Conservation (phyloP, 2,888 invertebrate genomes). For the Apamea epomidion region DNA sequence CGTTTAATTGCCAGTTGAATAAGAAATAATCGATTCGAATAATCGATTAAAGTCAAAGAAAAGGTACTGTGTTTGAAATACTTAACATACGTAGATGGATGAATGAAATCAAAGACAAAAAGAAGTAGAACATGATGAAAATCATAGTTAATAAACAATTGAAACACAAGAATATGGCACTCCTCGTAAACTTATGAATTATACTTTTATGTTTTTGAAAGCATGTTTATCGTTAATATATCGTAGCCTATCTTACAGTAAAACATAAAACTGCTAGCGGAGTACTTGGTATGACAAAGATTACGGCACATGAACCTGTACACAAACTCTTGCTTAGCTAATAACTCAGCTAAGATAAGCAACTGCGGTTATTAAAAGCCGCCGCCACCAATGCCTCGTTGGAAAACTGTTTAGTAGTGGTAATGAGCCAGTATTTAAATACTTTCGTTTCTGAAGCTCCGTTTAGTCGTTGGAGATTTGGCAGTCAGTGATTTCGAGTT, state of each 20-base stretch:
- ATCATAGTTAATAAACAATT: background rate
- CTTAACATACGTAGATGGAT: background rate
- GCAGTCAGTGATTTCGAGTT: background rate
- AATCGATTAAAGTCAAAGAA: background rate
- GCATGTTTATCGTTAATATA: background rate
- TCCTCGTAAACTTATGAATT: background rate
- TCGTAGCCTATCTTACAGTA: conserved; percentile 6
- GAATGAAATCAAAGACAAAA: background rate
- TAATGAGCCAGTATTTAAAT: background rate
- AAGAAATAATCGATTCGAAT: background rate
- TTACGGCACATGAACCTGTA: conserved; percentile 5
- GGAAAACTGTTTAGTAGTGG: conserved; percentile 4
- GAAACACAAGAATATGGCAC: background rate
- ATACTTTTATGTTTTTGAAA: background rate
- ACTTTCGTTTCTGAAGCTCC: conserved; percentile 1
- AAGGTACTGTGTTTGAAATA: background rate
- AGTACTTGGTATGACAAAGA: conserved; percentile 15
- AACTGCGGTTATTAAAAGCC: background rate
- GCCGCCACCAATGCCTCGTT: background rate
- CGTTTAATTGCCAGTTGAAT: conserved; percentile 15
- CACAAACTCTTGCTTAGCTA: background rate
- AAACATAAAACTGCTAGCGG: conserved; percentile 7
- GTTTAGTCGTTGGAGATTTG: background rate
- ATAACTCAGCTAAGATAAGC: background rate
- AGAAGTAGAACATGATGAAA: background rate